A percentile compares a stretch with the other conserved stretches of the same genome.
Evolutionary conservation across 2,113 vertebrate genomes (phyloP).

Genomic region (Setophaga petechia): DNA sequence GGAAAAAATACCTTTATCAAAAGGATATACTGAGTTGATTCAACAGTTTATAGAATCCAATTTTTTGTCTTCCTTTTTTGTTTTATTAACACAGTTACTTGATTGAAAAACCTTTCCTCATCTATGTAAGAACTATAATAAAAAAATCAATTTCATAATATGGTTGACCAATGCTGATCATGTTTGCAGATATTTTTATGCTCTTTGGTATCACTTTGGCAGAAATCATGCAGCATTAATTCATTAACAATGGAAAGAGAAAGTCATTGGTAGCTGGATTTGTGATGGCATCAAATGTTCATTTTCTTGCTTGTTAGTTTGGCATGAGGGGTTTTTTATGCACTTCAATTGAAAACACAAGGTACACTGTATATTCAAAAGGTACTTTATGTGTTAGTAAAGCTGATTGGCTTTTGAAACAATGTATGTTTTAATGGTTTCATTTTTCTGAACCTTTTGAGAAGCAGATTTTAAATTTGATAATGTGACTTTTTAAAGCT

Average conservation of each 20-base stretch:
- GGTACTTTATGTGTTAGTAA: background rate
- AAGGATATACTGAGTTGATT: background rate
- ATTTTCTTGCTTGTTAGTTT: background rate
- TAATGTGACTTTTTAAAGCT: background rate
- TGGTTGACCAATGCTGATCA: background rate
- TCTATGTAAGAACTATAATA: background rate
- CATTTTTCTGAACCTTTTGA: background rate
- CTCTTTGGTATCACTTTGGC: background rate
- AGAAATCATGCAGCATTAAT: background rate
- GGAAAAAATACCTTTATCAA: background rate
- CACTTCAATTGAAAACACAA: background rate
- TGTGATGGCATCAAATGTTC: background rate
- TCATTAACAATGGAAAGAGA: background rate
- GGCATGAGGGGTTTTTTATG: background rate
- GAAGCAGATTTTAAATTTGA: background rate
- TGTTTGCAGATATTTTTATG: background rate
- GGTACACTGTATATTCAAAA: background rate
- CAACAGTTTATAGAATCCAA: background rate
- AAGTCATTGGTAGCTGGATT: background rate
- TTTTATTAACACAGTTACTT: background rate
- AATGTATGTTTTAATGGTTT: background rate
- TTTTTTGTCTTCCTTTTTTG: background rate
- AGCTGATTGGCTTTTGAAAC: background rate
- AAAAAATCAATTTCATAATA: background rate
- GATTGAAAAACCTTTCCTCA: background rate